Percentiles rank a stretch among this genome's conserved stretches.
These are phyloP conservation scores for Leptocoma aspasia DNA, from an alignment of 2,113 vertebrate genomes.

Conservation along the genomic window DNA sequence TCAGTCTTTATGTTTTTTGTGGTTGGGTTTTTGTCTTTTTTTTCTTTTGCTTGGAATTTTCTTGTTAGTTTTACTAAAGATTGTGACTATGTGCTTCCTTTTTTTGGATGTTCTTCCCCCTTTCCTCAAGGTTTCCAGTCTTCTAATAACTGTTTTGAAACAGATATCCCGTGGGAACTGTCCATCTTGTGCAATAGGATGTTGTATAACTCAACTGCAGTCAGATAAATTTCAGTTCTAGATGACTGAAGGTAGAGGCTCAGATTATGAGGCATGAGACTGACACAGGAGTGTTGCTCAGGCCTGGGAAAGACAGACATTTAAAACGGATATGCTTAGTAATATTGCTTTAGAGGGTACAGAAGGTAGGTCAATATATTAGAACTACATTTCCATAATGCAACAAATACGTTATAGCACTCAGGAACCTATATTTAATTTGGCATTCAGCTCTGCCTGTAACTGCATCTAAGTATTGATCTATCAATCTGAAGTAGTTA, in stretches of 20 bases:
- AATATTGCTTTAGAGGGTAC: background rate
- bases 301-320: background rate
- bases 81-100: background rate
- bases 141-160: background rate
- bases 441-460: slow-evolving; percentile 38
- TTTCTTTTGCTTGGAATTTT: background rate
- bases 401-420: background rate
- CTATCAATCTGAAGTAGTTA: background rate
- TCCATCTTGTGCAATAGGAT: background rate
- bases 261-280: background rate
- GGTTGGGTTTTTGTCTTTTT: rapidly evolving
- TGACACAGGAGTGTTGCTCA: background rate
- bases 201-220: background rate
- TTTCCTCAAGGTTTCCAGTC: background rate
- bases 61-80: background rate
- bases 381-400: slow-evolving; percentile 25
- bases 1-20: background rate
- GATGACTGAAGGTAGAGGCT: background rate
- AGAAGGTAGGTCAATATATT: background rate
- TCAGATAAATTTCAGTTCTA: background rate
- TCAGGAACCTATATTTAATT: slow-evolving; percentile 37
- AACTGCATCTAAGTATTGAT: slow-evolving; percentile 62
- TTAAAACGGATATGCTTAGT: background rate
- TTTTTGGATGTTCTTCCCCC: background rate
- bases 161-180: background rate